Evolutionary conservation across 2,113 vertebrate genomes (phyloP), one percentile per base, ranked within the genome.

Genomic region (Silurus meridionalis): DNA sequence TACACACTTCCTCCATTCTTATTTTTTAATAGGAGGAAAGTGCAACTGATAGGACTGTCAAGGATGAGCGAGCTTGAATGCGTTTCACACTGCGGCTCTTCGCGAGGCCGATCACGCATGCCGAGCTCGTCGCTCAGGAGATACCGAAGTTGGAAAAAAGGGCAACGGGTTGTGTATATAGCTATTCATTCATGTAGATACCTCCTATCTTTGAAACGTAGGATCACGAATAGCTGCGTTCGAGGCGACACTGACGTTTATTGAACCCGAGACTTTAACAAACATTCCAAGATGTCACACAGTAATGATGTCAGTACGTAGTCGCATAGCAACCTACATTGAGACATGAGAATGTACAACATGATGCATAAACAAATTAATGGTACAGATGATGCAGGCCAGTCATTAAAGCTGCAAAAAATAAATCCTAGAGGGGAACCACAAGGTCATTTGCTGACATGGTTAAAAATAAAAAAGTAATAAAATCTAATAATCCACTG

Each of bases 1-100:
- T 55, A 23, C n/a, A 23, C 25, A 17, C 8, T 13, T 61, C 55
- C 21, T 66, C 48, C 71, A n/a, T 11, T 69, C 8, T 14, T 37
- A 10, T 80, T 57, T 53, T 46, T 50, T 80, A 80, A 69, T 69
- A 23, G 50, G 75, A 57, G 28, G 10, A 37, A 85, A 55, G 52
- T 10, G 75, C n/a, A 53, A 15, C 72, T 75, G 46, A 60, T 74
- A 58, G 71, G 64, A 25, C 86, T 48, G 89, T 84, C 85, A 85
- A 82, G 84, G 50, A 80, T 79, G 80, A 87, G 75, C 67, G 66
- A 80, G 69, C 25, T 83, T 84, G 82, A 89, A 89, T 86, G 86
- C 77, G 75, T 88, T 87, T 25, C 37, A 37, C n/a, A 83, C 84
- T 86, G 37, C 37, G 37, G 75, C 81, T 55, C 55, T 84, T 88